These are phyloP conservation scores for Eledona agricola DNA, from an alignment of 2,888 invertebrate genomes.

Conservation along the genomic window DNA sequence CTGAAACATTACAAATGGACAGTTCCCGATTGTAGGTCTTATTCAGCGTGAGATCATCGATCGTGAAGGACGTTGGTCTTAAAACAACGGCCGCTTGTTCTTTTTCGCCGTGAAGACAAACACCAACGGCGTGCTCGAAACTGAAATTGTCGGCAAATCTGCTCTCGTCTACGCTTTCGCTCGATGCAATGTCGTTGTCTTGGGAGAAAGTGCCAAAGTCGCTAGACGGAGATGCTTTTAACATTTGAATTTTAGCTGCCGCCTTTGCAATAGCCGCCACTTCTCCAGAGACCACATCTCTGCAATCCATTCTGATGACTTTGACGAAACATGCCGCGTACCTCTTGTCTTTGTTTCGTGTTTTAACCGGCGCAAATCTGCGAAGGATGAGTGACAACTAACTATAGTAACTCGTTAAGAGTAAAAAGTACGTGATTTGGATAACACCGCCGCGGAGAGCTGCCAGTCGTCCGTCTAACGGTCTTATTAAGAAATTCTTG, in stretches of 20 bases:
- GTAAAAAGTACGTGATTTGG: conserved; percentile 44
- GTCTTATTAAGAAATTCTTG: conserved; percentile 44
- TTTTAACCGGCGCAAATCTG: conserved; percentile 32
- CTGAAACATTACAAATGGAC: conserved; percentile 47
- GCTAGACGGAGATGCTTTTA: too few species aligned
- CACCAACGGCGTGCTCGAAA: conserved; percentile 57
- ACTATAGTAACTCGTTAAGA: background rate
- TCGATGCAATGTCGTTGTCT: background rate
- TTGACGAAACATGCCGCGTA: conserved; percentile 62
- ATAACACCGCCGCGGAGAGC: conserved; percentile 43
- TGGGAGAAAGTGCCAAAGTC: background rate
- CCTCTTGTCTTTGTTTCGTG: conserved; percentile 48
- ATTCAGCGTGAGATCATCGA: conserved; percentile 62
- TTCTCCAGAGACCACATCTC: conserved; percentile 41
- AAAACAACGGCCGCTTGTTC: conserved; percentile 64
- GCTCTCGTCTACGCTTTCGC: conserved; percentile 2
- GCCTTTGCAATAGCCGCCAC: too few species aligned
- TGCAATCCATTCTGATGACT: conserved; percentile 54
- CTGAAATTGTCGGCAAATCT: background rate
- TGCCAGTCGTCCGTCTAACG: conserved; percentile 47
- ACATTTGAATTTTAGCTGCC: too few species aligned
- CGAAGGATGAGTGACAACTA: conserved; percentile 2
- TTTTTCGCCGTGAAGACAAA: conserved; percentile 68
- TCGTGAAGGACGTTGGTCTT: conserved; percentile 63
- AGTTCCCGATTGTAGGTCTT: conserved; percentile 49